Conservation (phyloP, 2,888 invertebrate species). For the Amaurobius ferox region DNA sequence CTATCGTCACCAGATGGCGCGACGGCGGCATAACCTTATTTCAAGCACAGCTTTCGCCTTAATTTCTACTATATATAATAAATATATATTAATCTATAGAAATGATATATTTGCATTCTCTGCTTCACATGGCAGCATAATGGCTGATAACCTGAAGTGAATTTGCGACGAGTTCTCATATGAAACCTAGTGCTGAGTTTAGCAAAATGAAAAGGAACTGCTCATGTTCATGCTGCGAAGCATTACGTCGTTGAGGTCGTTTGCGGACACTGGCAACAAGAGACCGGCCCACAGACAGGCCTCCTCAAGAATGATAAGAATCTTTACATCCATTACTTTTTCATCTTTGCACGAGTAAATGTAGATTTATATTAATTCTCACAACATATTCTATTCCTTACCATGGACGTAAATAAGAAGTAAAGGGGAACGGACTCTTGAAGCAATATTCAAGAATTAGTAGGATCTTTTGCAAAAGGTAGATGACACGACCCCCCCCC, state of each 20-base stretch:
- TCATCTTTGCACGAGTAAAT: slow-evolving; percentile 1
- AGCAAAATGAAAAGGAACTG: slow-evolving; percentile 29
- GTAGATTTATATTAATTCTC: not conserved
- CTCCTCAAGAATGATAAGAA: not conserved
- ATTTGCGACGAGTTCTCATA: slow-evolving; percentile 47
- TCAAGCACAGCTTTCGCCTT: slow-evolving; percentile 72
- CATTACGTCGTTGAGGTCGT: slow-evolving; percentile 58
- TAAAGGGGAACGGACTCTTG: no score
- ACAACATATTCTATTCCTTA: not conserved
- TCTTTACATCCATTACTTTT: not conserved
- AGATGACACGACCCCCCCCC: no score
- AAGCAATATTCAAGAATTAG: no score
- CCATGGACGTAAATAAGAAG: no score
- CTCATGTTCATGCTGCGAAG: slow-evolving; percentile 68
- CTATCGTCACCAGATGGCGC: slow-evolving; percentile 70
- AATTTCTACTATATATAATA: slow-evolving; percentile 72
- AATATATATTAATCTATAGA: slow-evolving; percentile 69
- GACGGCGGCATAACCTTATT: slow-evolving; percentile 72
- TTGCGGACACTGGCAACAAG: slow-evolving; percentile 39
- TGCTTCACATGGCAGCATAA: slow-evolving; percentile 71
- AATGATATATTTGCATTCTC: slow-evolving; percentile 72
- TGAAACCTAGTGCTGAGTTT: slow-evolving; percentile 50
- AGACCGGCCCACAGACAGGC: not conserved
- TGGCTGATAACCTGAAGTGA: slow-evolving; percentile 58
- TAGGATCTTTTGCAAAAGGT: no score